Conservation (phyloP, 2,888 invertebrate species). For the Drosophila borealis region DNA sequence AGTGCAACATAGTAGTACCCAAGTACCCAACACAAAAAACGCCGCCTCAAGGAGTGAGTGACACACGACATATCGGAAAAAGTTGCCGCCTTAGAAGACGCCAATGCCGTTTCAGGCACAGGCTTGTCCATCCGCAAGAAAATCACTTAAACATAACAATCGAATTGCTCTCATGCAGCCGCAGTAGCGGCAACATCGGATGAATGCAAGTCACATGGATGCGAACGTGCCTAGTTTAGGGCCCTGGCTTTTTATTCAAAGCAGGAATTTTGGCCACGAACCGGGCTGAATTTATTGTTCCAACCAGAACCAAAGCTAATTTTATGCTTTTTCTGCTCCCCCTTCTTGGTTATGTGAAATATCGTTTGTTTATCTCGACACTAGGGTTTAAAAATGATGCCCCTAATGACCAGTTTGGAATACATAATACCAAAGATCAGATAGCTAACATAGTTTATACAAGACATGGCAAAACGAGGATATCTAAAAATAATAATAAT, state of each 20-base stretch:
- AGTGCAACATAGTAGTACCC: conserved; percentile 49
- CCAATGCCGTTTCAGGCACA: conserved; percentile 39
- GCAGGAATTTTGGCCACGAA: conserved; percentile 24
- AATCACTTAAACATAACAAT: conserved; percentile 54
- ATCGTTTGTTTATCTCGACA: conserved; percentile 21
- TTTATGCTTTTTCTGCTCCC: too few species aligned
- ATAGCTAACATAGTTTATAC: too few species aligned
- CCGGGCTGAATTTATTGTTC: conserved; percentile 1
- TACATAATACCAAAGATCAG: conserved; percentile 8
- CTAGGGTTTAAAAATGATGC: conserved; percentile 9
- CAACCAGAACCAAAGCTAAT: too few species aligned
- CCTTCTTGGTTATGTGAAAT: too few species aligned
- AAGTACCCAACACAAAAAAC: conserved; percentile 18
- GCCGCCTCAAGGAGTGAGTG: not conserved
- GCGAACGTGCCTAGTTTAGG: conserved; percentile 59
- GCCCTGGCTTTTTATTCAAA: conserved; percentile 3
- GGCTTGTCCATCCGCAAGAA: conserved; percentile 58
- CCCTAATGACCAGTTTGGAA: conserved; percentile 21
- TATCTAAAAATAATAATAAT: too few species aligned
- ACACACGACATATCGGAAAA: conserved; percentile 55
- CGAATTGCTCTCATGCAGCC: conserved; percentile 28
- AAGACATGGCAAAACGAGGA: too few species aligned
- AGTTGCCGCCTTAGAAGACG: conserved; percentile 45
- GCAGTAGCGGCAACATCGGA: conserved; percentile 3
- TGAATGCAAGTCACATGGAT: conserved; percentile 60